Base-by-base conservation (phyloP, 1,140 invertebrate species). In the Lethrus apterus region DNA sequence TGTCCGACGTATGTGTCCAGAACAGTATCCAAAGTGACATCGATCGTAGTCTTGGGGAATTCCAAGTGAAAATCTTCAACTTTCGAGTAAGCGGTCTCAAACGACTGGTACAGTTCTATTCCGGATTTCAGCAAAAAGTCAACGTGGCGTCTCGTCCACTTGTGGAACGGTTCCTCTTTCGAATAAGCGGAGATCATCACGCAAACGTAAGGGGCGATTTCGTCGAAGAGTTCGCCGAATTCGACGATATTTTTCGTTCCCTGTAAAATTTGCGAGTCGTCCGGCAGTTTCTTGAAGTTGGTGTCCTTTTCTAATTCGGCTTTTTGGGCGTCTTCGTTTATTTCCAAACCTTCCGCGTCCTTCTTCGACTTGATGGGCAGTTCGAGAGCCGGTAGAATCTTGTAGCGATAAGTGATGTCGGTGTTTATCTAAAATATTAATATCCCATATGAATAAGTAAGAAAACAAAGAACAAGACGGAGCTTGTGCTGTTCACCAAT, bases 141-240 rank as follows among this genome's bases (percentile, higher is more conserved):
- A 0, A 76, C 65, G 4, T 74, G 67, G 0, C 67, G 66, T 2
- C 43, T 13, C 0, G 66, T 68, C 73, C 73, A 76, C 0, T 70
- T 66, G 15, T 65, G 63, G 0, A 75, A 60, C 0, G 59, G 46
- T 41, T 74, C 73, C 42, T 76, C 74, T 52, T 72, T 70, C 2
- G 71, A 71, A 2, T 71, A 71, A 0, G 71, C 69, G 9, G 68
- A 63, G 3, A 72, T 71, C 70, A 75, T 73, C n/a, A 75, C 69
- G 3, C 70, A 68, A 0, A 67, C 62, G 50, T 74, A 76, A 0
- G 72, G 73, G 2, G 73, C 58, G 10, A 68, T 58, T 44, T 70
- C 68, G 13, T 59, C 50, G 0, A 66, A 56, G 2, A 63, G 51
- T 20, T 54, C 38, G 8, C 64, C 61, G 4, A 51, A 48, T 2